Percentiles rank a stretch among this genome's conserved stretches.
Evolutionary conservation across 1,140 invertebrate genomes (phyloP).

Genomic region (Cherax quadricarinatus): DNA sequence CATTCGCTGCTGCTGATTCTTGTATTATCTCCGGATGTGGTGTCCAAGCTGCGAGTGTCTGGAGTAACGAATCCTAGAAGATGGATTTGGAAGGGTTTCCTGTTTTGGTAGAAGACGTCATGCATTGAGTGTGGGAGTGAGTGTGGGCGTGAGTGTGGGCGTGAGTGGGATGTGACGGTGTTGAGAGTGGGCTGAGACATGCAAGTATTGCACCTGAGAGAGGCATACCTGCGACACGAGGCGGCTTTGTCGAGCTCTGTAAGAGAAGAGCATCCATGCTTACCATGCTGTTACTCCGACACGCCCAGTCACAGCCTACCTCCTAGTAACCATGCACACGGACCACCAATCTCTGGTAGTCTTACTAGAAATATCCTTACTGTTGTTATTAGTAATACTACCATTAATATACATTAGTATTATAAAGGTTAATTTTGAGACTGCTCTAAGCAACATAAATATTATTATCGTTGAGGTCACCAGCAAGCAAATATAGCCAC

Average conservation of each 20-base stretch:
- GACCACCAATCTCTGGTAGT: background rate
- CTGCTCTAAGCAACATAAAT: too few species aligned
- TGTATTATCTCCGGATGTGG: background rate
- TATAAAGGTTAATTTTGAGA: too few species aligned
- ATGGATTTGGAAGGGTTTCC: background rate
- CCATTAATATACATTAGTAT: background rate
- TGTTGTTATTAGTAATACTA: background rate
- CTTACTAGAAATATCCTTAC: background rate
- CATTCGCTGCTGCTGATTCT: background rate
- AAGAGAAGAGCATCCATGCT: conserved; percentile 29
- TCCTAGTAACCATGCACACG: background rate
- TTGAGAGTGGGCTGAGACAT: conserved; percentile 27
- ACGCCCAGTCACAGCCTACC: background rate
- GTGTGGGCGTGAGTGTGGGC: conserved; percentile 5
- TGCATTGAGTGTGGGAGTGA: conserved; percentile 29
- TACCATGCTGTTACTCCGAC: conserved; percentile 17
- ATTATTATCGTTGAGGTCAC: too few species aligned
- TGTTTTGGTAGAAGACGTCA: conserved; percentile 11
- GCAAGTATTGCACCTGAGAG: conserved; percentile 50
- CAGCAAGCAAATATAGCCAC: too few species aligned
- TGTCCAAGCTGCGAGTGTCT: conserved; percentile 24
- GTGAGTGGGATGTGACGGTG: background rate
- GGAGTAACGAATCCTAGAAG: conserved; percentile 5
- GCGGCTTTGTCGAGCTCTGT: conserved; percentile 43
- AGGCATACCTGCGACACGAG: conserved; percentile 40